Base-by-base conservation (phyloP, 2,113 vertebrate genomes). In the Paraplagusia blochii region DNA sequence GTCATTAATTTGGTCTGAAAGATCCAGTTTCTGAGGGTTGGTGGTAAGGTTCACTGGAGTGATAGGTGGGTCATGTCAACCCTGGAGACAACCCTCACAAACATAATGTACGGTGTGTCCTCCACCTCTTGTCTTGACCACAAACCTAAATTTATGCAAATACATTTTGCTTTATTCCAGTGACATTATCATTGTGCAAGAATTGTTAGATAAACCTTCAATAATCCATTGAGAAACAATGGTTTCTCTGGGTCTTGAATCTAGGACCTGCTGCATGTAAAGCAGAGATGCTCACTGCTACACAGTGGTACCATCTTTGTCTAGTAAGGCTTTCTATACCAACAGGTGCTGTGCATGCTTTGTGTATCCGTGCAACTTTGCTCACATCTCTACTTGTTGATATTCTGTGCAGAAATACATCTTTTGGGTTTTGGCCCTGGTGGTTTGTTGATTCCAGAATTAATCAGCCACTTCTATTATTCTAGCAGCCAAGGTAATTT, bases 181-280 rank as follows among this genome's bases (percentile, higher is more conserved):
- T 16, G 33, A 67, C 16, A 42, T 19, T 34, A 61, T 35, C 4
- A 51, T 12, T 42, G 13, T 43, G 15, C 57, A 43, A 5, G 16
- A 11, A 52, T 29, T 29, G 22, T 4, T 29, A 29, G 22, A 29
- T 29, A 29, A 29, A 29, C 22, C n/a, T n/a, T n/a, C n/a, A n/a
- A 29, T 29, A 4, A 29, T 29, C 22, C 6, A 4, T 6, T 29
- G 3, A 29, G 22, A 6, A 29, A 29, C 6, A 29, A 29, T 51
- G 94, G 94, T 95, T 95, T 93, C 94, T 96, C 94, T 97, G 95
- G 95, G 95, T 94, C 92, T 97, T 93, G 95, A 96, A 98, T 95
- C 95, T 94, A 98, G 94, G 94, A 95, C 93, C 94, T 98, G 95
- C 95, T 97, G 95, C 94, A 93, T 95, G 95, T 98, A 96, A 97